A percentile compares a stretch with the other conserved stretches of the same genome.
phyloP scores from a whole-genome alignment of 2,797 vertebrate species.

The Antennarius maculatus region DNA sequence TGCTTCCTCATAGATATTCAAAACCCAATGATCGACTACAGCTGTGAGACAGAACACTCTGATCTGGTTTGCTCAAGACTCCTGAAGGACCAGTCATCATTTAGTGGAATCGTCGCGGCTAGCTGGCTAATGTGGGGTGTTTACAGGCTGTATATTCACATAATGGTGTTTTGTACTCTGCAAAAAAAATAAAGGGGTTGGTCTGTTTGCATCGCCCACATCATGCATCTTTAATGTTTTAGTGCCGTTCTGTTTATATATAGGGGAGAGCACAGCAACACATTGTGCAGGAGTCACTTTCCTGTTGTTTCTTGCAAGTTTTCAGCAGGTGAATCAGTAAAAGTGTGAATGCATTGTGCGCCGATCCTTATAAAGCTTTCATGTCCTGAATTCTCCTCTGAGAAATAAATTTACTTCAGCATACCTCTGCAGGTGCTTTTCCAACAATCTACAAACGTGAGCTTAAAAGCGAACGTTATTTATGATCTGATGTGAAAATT shows the following conservation, averaged over 20 bases:
- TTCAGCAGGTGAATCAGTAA: conserved; percentile 4
- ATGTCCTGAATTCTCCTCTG: no score
- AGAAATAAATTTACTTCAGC: background rate
- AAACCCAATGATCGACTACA: conserved; percentile 24
- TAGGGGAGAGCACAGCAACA: conserved; percentile 5
- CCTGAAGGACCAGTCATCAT: conserved; percentile 22
- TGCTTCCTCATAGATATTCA: conserved; percentile 16
- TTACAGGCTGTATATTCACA: conserved; percentile 39
- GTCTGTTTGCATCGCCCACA: conserved; percentile 34
- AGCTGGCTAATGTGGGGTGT: conserved; percentile 17
- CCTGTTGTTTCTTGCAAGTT: background rate
- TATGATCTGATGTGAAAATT: background rate
- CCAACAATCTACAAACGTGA: conserved; percentile 9
- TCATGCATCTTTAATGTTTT: conserved; percentile 46
- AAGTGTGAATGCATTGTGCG: conserved; percentile 4
- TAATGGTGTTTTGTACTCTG: conserved; percentile 46
- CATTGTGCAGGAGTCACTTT: conserved; percentile 10
- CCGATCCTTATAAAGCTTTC: no score
- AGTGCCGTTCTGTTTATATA: conserved; percentile 20
- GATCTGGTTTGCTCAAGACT: conserved; percentile 8
- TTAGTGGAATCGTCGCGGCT: conserved; percentile 20
- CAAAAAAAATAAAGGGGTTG: conserved; percentile 24
- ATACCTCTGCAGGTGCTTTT: background rate
- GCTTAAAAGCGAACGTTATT: background rate
- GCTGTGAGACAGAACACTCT: conserved; percentile 1